Percentiles rank a stretch among this genome's conserved stretches.
These are phyloP conservation scores for Eulithis prunata DNA, from an alignment of 2,888 invertebrate species.

Conservation along the genomic window DNA sequence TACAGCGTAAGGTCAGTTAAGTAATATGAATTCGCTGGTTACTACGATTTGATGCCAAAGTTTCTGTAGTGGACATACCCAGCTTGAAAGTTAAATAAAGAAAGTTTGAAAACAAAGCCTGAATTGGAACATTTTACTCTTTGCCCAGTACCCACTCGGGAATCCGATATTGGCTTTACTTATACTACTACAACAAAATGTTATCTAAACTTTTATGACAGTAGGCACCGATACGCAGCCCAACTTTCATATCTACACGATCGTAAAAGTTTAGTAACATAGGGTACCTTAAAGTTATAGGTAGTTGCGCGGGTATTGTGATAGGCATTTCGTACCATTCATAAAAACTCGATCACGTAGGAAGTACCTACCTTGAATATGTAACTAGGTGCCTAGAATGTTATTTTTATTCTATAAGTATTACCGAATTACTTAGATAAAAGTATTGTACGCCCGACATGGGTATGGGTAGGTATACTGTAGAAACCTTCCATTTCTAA, in stretches of 20 bases:
- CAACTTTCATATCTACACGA: neutral
- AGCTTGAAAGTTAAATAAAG: neutral
- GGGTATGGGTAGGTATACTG: no score
- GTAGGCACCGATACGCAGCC: neutral
- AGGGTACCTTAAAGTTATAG: neutral
- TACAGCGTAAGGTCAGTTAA: no score
- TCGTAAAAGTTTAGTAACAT: constrained; percentile 1
- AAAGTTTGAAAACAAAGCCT: neutral
- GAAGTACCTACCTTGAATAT: no score
- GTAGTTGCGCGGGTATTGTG: neutral
- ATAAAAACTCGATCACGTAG: no score
- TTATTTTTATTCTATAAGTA: no score
- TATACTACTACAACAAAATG: constrained; percentile 1
- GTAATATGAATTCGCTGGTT: no score
- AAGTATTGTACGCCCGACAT: no score
- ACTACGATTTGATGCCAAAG: no score
- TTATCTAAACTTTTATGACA: constrained; percentile 5
- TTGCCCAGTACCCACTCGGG: neutral
- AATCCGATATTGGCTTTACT: neutral
- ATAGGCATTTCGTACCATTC: neutral
- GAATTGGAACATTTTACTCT: neutral
- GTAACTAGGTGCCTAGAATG: no score
- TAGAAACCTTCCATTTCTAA: no score
- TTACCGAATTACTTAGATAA: no score
- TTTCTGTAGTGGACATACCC: neutral